phyloP scores from a whole-genome alignment of 2,113 vertebrate genomes.

The Cinclus mexicanus region DNA sequence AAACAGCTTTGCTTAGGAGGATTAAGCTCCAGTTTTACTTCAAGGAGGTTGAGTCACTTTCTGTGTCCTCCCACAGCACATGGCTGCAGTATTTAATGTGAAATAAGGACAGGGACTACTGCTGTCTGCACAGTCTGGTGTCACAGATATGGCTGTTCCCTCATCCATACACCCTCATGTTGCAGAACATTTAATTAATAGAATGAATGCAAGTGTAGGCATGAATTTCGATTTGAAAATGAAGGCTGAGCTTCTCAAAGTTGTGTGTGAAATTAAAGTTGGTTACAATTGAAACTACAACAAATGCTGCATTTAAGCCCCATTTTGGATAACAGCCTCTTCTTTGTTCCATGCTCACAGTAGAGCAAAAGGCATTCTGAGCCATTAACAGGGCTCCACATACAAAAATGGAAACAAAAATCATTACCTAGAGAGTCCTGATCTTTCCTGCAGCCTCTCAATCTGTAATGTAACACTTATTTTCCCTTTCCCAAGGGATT shows the following conservation, averaged over 20 bases:
- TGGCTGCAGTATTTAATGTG: not conserved
- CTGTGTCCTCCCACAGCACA: not conserved
- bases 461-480: not conserved
- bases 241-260: not conserved
- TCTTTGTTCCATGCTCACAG: not conserved
- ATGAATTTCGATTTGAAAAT: not conserved
- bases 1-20: not conserved
- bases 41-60: not conserved
- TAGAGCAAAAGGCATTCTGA: not conserved
- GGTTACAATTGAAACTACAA: not conserved
- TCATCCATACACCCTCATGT: not conserved
- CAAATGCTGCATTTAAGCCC: not conserved
- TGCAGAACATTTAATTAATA: not conserved
- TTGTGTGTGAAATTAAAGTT: not conserved
- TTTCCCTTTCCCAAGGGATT: not conserved
- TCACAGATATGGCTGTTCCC: not conserved
- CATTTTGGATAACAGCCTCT: not conserved
- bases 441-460: conserved; percentile 2
- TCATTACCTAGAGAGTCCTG: not conserved
- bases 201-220: not conserved
- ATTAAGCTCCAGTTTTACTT: not conserved
- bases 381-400: not conserved
- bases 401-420: not conserved
- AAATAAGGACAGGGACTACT: not conserved
- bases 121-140: not conserved